phyloP scores from a whole-genome alignment of 1,140 invertebrate genomes.

The Drosophila carrolli region DNA sequence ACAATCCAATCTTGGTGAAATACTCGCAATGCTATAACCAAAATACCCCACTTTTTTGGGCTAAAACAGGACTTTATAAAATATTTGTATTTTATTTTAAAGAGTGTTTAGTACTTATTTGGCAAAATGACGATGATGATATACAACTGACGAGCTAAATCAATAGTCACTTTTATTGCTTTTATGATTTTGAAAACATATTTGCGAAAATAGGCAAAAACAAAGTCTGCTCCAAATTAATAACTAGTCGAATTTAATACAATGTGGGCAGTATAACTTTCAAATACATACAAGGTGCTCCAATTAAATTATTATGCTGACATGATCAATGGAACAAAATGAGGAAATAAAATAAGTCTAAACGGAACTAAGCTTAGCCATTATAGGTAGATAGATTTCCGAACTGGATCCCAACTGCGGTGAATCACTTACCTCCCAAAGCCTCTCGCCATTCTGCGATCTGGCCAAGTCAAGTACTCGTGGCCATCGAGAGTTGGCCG shows the following conservation, averaged over 20 bases:
- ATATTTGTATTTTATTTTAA: too few species aligned
- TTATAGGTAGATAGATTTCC: constrained; percentile 6
- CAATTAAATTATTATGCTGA: not conserved
- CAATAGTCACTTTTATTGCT: too few species aligned
- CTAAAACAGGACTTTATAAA: not conserved
- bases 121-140: too few species aligned
- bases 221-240: not conserved
- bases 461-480: constrained; percentile 34
- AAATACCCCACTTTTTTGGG: not conserved
- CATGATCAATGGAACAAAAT: not conserved
- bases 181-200: too few species aligned
- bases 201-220: too few species aligned
- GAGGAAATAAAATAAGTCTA: constrained; percentile 10
- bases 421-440: constrained; percentile 26
- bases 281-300: not conserved
- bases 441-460: constrained; percentile 22
- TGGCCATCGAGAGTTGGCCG: constrained; percentile 29
- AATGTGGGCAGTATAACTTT: not conserved
- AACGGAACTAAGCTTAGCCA: constrained; percentile 3
- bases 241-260: not conserved
- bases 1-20: not conserved
- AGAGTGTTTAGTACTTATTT: too few species aligned
- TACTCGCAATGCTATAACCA: not conserved
- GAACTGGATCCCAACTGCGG: constrained; percentile 27
- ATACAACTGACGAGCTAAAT: too few species aligned